Base-by-base conservation (phyloP, 23 tunicate genomes). In the Trididemnum miniatum region DNA sequence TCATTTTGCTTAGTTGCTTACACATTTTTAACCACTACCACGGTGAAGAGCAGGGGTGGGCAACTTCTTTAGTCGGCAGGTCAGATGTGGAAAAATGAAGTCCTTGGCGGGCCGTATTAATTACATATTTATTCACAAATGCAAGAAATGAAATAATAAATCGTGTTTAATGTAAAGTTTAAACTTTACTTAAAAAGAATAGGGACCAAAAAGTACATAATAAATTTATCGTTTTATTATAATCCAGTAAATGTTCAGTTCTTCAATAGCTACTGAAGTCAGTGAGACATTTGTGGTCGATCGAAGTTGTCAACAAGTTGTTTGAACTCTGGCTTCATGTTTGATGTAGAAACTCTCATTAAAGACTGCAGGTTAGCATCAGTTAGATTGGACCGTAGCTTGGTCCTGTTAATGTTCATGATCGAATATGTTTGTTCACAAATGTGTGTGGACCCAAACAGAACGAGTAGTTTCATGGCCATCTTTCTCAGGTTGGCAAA, bases 401-500 rank as follows among this genome's bases (percentile, higher is more conserved):
- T 79, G 36, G 82, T 86, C 88, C 77, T 84, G 88, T 84, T 84
- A 77, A 84, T 84, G 88, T 76, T 84, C 82, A 84, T 59, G 83
- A 76, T 84, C 88, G 85, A 80, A 86, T 80, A 80, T 87, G 82
- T 87, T 83, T 82, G 91, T 50, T 87, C 88, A 40, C 91, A 82
- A 87, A 84, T 84, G 84, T 88, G 76, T 84, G 93, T 83, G 38
- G 88, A 83, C 83, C 93, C 93, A 49, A 88, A 88, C 88, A 84
- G 93, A 88, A 84, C 93, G 35, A 88, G 84, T 88, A 83, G 83
- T 76, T 88, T 88, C 78, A 88, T 83, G 88, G 89, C 84, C 88
- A 88, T 88, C 79, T 71, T 72, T 82, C 87, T 87, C 82, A 82
- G 87, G 82, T 87, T 87, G 87, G 87, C 87, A 87, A 87, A 72